Evolutionary conservation across 2,113 vertebrate species (phyloP).

Genomic region (Vanacampus margaritifer): DNA sequence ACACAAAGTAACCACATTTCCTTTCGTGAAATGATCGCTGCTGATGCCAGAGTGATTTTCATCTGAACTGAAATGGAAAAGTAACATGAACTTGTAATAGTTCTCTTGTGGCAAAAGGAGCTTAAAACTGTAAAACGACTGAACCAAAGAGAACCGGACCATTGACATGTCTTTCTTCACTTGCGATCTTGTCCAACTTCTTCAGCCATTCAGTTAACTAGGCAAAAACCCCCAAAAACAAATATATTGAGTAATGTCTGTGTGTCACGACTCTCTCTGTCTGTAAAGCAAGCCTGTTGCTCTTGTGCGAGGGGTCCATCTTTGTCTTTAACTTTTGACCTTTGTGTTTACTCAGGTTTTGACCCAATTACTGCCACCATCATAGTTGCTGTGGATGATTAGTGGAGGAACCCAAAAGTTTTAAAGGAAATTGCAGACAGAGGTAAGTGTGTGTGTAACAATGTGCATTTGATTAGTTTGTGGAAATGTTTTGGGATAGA

Average conservation of each 20-base stretch:
- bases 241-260: slow-evolving; percentile 21
- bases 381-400: not conserved
- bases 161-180: slow-evolving; percentile 16
- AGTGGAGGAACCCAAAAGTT: not conserved
- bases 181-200: slow-evolving; percentile 29
- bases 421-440: not conserved
- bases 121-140: slow-evolving; percentile 3
- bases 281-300: slow-evolving; percentile 40
- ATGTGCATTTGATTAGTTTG: not conserved
- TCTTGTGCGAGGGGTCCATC: slow-evolving; percentile 65
- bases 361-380: slow-evolving; percentile 27
- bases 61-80: slow-evolving; percentile 23
- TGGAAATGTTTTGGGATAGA: not conserved
- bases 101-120: slow-evolving; percentile 32
- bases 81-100: slow-evolving; percentile 27
- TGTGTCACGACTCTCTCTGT: slow-evolving; percentile 7
- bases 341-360: slow-evolving; percentile 62
- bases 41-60: slow-evolving; percentile 32
- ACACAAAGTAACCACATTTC: slow-evolving; percentile 9
- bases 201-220: slow-evolving; percentile 13
- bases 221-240: slow-evolving; percentile 21
- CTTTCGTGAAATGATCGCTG: slow-evolving; percentile 14
- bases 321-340: slow-evolving; percentile 69
- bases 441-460: not conserved
- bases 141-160: slow-evolving; percentile 15